Conservation (phyloP, 2,797 vertebrate genomes). For the Bucorvus abyssinicus region DNA sequence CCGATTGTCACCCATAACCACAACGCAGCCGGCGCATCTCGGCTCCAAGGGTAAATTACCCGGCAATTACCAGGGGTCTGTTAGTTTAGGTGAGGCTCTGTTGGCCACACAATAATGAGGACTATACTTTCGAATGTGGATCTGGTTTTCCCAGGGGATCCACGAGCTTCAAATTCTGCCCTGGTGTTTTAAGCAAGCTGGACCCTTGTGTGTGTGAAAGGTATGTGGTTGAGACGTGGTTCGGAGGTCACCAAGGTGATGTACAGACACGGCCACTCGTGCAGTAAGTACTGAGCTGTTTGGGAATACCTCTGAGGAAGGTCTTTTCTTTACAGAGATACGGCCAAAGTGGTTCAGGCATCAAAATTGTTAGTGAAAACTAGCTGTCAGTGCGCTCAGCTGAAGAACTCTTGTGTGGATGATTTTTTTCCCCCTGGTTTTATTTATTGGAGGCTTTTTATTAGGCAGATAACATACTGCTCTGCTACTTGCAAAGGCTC, state of each 20-base stretch:
- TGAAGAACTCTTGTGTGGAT: not conserved
- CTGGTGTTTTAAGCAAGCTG: not conserved
- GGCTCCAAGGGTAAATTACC: not conserved
- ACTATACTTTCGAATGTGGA: not conserved
- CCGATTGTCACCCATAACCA: accelerated
- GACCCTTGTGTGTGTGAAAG: not conserved
- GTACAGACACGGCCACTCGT: not conserved
- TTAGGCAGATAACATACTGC: not conserved
- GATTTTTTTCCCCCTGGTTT: not conserved
- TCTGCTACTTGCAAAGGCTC: not conserved
- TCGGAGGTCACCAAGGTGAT: not conserved
- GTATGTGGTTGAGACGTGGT: accelerated
- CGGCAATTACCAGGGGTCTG: not conserved
- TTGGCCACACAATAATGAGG: not conserved
- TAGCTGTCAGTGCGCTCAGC: not conserved
- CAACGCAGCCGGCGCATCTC: not conserved
- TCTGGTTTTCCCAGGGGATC: not conserved
- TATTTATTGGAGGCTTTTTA: not conserved
- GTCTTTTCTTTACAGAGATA: not conserved
- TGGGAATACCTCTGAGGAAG: not conserved
- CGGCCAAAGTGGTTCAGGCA: not conserved
- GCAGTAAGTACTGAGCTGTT: not conserved
- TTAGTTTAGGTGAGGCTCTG: not conserved
- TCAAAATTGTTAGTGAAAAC: not conserved
- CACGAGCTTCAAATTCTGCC: not conserved